Percentiles rank a stretch among this genome's conserved stretches.
Evolutionary conservation across 1,140 invertebrate genomes (phyloP).

Genomic region (Araneus ventricosus): DNA sequence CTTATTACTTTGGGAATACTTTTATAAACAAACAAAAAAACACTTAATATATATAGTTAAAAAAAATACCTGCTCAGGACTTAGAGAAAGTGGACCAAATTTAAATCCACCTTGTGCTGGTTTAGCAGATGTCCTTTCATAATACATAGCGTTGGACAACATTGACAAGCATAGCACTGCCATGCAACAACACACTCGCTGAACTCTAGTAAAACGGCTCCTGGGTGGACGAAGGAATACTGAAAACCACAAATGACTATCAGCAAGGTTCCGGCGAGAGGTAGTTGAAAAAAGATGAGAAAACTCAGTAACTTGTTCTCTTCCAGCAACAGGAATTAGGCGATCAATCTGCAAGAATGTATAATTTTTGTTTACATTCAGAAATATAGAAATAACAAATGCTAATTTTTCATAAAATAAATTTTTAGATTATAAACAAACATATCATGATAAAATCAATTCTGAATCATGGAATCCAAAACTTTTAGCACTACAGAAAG

Average conservation of each 20-base stretch:
- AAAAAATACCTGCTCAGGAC: constrained; percentile 62
- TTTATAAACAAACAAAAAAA: too few relatives aligned
- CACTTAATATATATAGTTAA: too few relatives aligned
- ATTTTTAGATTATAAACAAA: too few relatives aligned
- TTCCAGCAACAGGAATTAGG: constrained; percentile 81
- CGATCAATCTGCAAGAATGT: constrained; percentile 80
- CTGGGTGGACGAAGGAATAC: constrained; percentile 81
- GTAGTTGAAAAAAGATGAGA: constrained; percentile 80
- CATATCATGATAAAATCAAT: too few relatives aligned
- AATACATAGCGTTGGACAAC: constrained; percentile 83
- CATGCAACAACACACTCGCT: constrained; percentile 82
- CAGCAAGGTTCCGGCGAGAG: constrained; percentile 81
- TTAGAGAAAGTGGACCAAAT: constrained; percentile 80
- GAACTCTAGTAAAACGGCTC: constrained; percentile 81
- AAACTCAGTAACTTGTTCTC: constrained; percentile 80
- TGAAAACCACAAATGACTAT: constrained; percentile 83
- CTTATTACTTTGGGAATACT: too few relatives aligned
- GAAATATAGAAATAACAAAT: neutral
- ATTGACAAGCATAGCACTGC: constrained; percentile 82
- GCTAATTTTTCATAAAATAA: too few relatives aligned
- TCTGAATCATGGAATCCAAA: too few relatives aligned
- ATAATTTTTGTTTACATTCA: neutral
- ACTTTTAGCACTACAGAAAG: too few relatives aligned
- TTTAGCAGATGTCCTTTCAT: constrained; percentile 77
- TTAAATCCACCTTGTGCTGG: constrained; percentile 77